A percentile compares a stretch with the other conserved stretches of the same genome.
Conservation (phyloP, 2,113 vertebrate species). For the Platysternon megacephalum region DNA sequence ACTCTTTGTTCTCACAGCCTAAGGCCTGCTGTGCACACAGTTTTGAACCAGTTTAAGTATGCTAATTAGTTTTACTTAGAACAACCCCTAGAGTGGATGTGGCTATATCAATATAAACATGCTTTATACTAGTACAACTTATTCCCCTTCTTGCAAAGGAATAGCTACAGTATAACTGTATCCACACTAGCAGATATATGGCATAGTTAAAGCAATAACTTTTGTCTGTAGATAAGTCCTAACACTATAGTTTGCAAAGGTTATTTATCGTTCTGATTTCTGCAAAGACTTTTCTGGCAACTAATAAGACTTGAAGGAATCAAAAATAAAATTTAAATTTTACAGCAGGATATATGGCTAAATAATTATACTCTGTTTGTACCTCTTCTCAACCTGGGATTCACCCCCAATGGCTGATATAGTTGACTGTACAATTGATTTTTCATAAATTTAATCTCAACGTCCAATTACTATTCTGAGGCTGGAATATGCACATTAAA, state of each 20-base stretch:
- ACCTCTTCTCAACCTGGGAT: constrained; percentile 46
- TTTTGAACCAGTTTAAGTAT: not conserved
- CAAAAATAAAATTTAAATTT: constrained; percentile 34
- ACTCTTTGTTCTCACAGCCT: not conserved
- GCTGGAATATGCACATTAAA: constrained; percentile 60
- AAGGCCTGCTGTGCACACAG: not conserved
- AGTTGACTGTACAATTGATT: constrained; percentile 69
- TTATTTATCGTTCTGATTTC: constrained; percentile 41
- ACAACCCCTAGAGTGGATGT: not conserved
- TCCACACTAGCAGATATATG: not conserved
- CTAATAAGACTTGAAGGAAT: constrained; percentile 20
- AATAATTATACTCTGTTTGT: constrained; percentile 41
- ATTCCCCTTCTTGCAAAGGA: not conserved
- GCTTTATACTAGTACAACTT: not conserved
- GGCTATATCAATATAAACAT: not conserved
- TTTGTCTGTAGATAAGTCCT: accelerated
- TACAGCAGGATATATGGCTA: constrained; percentile 14
- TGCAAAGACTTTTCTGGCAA: constrained; percentile 37
- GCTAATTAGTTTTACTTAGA: not conserved
- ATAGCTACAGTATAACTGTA: accelerated
- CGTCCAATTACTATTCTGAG: constrained; percentile 65
- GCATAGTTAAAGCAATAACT: accelerated
- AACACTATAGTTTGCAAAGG: not conserved
- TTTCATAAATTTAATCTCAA: constrained; percentile 68
- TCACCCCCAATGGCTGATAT: constrained; percentile 52